Conservation (phyloP, 1,140 invertebrate genomes). For the Lerema accius region DNA sequence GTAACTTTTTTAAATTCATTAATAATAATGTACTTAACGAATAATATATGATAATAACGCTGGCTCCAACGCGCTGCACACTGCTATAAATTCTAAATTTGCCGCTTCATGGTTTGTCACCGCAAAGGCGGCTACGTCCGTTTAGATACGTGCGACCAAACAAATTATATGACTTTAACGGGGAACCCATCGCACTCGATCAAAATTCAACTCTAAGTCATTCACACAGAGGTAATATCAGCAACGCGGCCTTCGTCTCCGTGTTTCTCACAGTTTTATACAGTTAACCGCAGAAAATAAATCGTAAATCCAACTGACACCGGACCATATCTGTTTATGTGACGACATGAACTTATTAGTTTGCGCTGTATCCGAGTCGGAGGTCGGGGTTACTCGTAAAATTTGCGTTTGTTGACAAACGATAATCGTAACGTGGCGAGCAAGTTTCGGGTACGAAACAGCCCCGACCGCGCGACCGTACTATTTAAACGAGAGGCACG, state of each 20-base stretch:
- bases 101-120: slow-evolving; percentile 49
- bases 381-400: background rate
- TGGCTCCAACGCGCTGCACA: slow-evolving; percentile 41
- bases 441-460: background rate
- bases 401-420: background rate
- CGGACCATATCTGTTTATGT: slow-evolving; percentile 42
- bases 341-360: slow-evolving; percentile 45
- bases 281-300: slow-evolving; percentile 59
- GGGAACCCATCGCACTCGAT: slow-evolving; percentile 2
- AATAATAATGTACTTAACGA: too few relatives aligned
- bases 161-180: slow-evolving; percentile 62
- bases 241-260: background rate
- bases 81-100: slow-evolving; percentile 47
- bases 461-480: background rate
- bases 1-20: too few relatives aligned
- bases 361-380: slow-evolving; percentile 27
- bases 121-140: slow-evolving; percentile 53
- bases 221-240: slow-evolving; percentile 19
- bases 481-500: background rate
- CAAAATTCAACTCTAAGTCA: slow-evolving; percentile 25
- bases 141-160: slow-evolving; percentile 50
- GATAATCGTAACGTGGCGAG: background rate
- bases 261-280: slow-evolving; percentile 38
- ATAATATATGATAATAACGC: slow-evolving; percentile 15
- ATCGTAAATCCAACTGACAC: slow-evolving; percentile 45